These are phyloP conservation scores for Gadus chalcogrammus DNA, from an alignment of 2,113 vertebrate species.

Conservation along the genomic window DNA sequence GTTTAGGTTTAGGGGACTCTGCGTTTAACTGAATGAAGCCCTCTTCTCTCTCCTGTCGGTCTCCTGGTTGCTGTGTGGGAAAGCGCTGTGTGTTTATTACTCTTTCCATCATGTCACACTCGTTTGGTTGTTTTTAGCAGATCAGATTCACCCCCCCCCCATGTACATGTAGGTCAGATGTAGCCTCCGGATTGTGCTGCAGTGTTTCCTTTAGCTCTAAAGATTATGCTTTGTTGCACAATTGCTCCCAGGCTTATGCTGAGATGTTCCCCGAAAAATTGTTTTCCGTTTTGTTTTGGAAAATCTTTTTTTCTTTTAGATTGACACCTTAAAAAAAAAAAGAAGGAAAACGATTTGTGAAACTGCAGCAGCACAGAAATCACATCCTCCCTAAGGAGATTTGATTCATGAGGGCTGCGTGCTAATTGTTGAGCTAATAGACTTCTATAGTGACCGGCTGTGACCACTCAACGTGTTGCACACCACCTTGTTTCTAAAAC, in stretches of 20 bases:
- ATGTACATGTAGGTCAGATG: constrained; percentile 53
- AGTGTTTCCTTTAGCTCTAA: constrained; percentile 46
- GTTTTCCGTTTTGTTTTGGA: no score
- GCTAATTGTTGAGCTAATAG: no score
- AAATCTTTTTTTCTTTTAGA: no score
- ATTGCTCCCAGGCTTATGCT: constrained; percentile 20
- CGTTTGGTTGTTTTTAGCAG: constrained; percentile 61
- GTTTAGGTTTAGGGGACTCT: constrained; percentile 31
- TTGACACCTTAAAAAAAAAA: no score
- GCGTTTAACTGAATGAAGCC: constrained; percentile 24
- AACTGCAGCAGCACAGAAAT: no score
- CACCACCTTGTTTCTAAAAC: no score
- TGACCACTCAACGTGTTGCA: no score
- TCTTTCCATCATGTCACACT: constrained; percentile 56
- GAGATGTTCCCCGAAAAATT: neutral
- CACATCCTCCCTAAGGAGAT: no score
- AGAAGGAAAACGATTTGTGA: no score
- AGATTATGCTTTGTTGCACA: constrained; percentile 31
- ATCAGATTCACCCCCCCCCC: constrained; percentile 38
- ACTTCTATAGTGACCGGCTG: no score
- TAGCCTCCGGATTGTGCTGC: constrained; percentile 24
- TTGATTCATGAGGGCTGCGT: no score
- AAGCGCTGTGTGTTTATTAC: constrained; percentile 63
- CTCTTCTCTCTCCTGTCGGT: constrained; percentile 31
- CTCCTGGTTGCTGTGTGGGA: constrained; percentile 65